Evolutionary conservation across 2,113 vertebrate genomes (phyloP), one percentile per base, ranked within the genome.

Genomic region (Thermophis baileyi): DNA sequence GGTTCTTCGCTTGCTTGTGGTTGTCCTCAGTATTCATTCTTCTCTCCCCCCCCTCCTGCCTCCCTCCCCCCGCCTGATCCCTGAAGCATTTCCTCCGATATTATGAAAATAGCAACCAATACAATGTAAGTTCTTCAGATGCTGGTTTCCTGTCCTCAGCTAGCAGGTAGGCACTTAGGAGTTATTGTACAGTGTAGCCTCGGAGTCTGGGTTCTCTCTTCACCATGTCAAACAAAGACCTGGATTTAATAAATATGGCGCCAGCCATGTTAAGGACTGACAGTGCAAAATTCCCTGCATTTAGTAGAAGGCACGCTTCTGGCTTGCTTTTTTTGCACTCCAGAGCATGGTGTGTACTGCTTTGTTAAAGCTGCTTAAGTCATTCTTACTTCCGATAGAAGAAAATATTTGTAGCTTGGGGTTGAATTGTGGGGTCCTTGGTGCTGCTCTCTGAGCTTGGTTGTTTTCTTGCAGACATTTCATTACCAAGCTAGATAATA

Each of bases 41-140:
- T 30, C 46, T 30, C 57, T 47, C 44, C 93, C 46, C 63, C 54
- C 25, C 46, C 3, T 40, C 8, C n/a, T n/a, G n/a, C n/a, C n/a
- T n/a, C 11, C 53, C 4, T 40, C 46, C 1, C 85, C 88, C 54
- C 47, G 69, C 27, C 20, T 0, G 27, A 85, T 93, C 93, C 90
- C 92, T 20, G 93, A 53, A 91, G 55, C 74, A 85, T 97, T 97
- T 97, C 97, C 97, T 97, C 96, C 94, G 91, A 89, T 94, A 94
- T 95, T 96, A 94, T 97, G 95, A 97, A 97, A 98, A 97, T 97
- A 98, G 96, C 91, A 91, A 30, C 93, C 8, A 0, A 54, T 96
- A 96, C 97, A 97, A 97, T 97, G 94, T 96, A 95, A 97, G 94
- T 95, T 95, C 96, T 96, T 96, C 94, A 95, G 89, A 94, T 93